Conservation (phyloP, 2,113 vertebrate species). For the Calcarius ornatus region DNA sequence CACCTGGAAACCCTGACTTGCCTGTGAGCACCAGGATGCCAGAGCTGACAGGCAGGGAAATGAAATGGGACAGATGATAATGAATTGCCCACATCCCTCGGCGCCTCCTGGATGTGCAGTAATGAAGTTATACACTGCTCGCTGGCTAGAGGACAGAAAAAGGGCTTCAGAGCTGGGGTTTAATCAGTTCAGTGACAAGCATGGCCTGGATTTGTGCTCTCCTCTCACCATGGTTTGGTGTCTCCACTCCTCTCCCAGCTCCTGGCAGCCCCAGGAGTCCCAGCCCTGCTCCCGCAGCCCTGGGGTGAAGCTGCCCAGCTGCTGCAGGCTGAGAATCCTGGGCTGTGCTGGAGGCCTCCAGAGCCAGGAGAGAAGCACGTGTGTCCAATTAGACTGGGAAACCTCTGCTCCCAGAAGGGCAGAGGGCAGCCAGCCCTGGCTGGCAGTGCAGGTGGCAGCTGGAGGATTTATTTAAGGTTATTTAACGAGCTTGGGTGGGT, state of each 20-base stretch:
- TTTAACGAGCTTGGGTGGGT: background rate
- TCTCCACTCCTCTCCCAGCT: background rate
- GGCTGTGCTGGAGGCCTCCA: background rate
- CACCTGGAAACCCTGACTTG: background rate
- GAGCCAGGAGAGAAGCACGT: background rate
- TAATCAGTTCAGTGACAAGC: background rate
- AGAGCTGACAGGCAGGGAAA: background rate
- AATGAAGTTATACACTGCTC: background rate
- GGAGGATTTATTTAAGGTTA: background rate
- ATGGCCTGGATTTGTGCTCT: background rate
- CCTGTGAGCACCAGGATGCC: background rate
- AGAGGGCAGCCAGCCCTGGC: background rate
- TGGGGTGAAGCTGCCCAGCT: background rate
- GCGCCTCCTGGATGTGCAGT: background rate
- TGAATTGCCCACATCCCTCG: background rate
- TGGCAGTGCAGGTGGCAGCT: background rate
- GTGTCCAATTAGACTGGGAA: background rate
- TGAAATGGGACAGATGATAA: conserved; percentile 20
- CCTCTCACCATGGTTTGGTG: background rate
- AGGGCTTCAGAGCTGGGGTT: background rate
- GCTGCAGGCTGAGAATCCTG: background rate
- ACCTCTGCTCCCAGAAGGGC: background rate
- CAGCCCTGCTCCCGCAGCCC: background rate
- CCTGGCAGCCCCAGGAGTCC: accelerated
- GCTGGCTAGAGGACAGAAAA: background rate